Percentiles rank a stretch among this genome's conserved stretches.
phyloP scores from a whole-genome alignment of 2,888 invertebrate species.

The Spatulosminthurus flaviceps region DNA sequence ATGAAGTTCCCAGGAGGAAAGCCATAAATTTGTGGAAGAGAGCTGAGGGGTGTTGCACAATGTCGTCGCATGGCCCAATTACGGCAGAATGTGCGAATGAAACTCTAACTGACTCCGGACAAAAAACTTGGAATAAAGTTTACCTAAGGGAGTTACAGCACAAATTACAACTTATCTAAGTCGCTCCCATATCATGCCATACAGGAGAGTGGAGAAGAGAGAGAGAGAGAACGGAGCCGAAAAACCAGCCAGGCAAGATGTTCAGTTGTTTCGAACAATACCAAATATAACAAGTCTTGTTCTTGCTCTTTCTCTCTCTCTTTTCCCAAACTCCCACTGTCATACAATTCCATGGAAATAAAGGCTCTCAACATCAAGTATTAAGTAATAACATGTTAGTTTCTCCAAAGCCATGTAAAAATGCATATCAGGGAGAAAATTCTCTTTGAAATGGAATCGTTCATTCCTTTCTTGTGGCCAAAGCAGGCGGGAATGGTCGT shows the following conservation, averaged over 20 bases:
- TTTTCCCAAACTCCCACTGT: neutral
- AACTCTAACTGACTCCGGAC: constrained; percentile 59
- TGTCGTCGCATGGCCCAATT: constrained; percentile 61
- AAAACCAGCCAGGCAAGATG: neutral
- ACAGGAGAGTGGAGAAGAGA: too few relatives aligned
- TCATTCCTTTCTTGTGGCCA: neutral
- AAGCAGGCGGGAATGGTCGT: constrained; percentile 15
- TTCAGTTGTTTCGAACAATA: neutral
- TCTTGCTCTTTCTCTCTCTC: constrained; percentile 7
- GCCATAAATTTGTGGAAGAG: constrained; percentile 63
- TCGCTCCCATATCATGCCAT: constrained; percentile 59
- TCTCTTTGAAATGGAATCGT: neutral
- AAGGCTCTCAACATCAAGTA: neutral
- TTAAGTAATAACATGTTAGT: neutral
- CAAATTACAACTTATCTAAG: constrained; percentile 64
- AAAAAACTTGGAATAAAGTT: constrained; percentile 61
- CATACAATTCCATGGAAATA: too few relatives aligned
- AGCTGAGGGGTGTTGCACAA: constrained; percentile 52
- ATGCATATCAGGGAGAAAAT: neutral
- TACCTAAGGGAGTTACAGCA: constrained; percentile 62
- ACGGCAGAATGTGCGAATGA: constrained; percentile 60
- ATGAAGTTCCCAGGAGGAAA: constrained; percentile 63
- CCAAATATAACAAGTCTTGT: constrained; percentile 13
- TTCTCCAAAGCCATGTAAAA: neutral
- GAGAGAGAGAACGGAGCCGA: constrained; percentile 43